These are phyloP conservation scores for Hoplodrina ambigua DNA, from an alignment of 2,888 invertebrate species.

Conservation along the genomic window DNA sequence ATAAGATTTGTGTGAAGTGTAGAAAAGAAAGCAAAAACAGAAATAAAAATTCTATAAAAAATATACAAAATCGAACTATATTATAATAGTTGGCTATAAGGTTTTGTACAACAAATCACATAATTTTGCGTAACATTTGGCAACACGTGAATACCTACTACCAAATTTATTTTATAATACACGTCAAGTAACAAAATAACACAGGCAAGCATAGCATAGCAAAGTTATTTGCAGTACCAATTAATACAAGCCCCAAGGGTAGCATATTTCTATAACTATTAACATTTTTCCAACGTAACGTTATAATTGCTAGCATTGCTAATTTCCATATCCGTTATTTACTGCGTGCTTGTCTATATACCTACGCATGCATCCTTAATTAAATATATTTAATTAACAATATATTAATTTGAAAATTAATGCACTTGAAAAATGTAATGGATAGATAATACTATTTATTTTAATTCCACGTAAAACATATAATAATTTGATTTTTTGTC, in stretches of 20 bases:
- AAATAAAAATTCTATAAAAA: no score
- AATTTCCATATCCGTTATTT: neutral
- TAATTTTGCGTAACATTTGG: no score
- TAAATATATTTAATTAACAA: neutral
- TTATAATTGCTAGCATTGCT: neutral
- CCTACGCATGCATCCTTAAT: neutral
- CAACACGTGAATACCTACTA: no score
- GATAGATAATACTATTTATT: neutral
- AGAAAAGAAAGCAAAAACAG: no score
- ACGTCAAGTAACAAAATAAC: neutral
- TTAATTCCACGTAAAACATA: no score
- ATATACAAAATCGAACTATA: no score
- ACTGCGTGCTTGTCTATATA: neutral
- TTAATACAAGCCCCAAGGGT: neutral
- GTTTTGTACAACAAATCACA: no score
- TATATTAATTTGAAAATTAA: slow-evolving; percentile 1
- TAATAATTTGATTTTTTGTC: no score
- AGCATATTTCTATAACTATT: slow-evolving; percentile 1
- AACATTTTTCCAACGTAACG: slow-evolving; percentile 7
- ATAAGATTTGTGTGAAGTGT: no score
- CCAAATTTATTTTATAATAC: no score
- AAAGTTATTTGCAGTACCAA: slow-evolving; percentile 10
- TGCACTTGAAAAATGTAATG: neutral
- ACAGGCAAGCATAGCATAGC: neutral
- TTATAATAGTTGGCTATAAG: no score